Conservation (phyloP, 2,888 invertebrate species). For the Omphaloscelis lunosa region DNA sequence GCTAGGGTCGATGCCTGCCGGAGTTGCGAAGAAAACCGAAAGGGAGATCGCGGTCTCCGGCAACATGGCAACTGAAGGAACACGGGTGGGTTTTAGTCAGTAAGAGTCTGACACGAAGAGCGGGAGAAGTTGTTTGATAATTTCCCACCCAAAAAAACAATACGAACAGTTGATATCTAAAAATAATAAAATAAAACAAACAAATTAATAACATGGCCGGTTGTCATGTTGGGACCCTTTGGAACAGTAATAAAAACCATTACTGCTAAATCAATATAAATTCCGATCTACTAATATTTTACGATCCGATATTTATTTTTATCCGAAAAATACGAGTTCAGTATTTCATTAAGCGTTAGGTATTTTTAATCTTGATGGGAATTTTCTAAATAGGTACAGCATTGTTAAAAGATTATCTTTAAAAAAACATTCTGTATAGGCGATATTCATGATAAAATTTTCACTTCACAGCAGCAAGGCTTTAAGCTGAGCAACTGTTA, state of each 20-base stretch:
- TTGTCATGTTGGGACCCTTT: not conserved
- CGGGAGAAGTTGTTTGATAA: no score
- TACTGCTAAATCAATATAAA: constrained; percentile 10
- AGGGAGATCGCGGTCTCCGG: no score
- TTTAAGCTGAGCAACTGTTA: constrained; percentile 24
- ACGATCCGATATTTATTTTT: not conserved
- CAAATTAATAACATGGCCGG: not conserved
- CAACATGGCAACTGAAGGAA: no score
- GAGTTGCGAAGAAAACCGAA: no score
- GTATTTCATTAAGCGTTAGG: not conserved
- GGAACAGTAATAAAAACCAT: not conserved
- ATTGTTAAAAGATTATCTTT: not conserved
- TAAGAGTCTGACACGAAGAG: no score
- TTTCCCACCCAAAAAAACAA: no score
- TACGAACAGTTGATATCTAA: not conserved
- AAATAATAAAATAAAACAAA: not conserved
- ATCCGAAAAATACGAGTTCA: not conserved
- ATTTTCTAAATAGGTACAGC: not conserved
- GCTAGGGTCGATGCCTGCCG: no score
- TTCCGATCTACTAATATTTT: constrained; percentile 11
- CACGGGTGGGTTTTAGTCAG: no score
- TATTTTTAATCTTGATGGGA: not conserved
- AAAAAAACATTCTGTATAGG: not conserved
- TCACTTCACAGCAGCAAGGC: not conserved
- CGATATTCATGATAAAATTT: constrained; percentile 10